These are phyloP conservation scores for Agrilus planipennis DNA, from an alignment of 1,140 invertebrate species.

Conservation along the genomic window DNA sequence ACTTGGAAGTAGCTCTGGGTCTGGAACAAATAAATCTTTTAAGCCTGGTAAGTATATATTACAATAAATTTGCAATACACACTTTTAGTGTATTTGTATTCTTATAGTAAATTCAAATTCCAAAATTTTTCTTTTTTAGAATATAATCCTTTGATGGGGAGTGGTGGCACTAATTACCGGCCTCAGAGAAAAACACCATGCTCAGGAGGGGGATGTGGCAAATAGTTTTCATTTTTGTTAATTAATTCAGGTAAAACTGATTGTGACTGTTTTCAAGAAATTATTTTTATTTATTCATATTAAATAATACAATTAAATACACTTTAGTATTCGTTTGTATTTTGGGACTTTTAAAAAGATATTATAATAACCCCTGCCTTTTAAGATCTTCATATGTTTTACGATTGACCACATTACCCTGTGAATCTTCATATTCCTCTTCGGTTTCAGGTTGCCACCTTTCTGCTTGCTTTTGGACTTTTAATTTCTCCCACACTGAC, in stretches of 20 bases:
- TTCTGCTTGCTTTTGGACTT: constrained; percentile 87
- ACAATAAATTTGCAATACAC: constrained; percentile 1
- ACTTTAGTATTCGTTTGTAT: neutral
- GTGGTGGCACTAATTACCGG: constrained; percentile 30
- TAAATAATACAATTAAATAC: too few relatives aligned
- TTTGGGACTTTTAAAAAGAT: constrained; percentile 5
- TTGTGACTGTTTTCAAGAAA: neutral
- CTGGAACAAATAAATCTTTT: constrained; percentile 18
- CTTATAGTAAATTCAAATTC: too few relatives aligned
- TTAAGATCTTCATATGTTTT: constrained; percentile 99
- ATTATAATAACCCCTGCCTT: constrained; percentile 87
- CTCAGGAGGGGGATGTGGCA: constrained; percentile 36
- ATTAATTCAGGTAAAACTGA: constrained; percentile 2
- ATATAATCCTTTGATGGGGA: constrained; percentile 40
- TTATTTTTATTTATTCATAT: neutral
- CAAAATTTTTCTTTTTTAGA: constrained; percentile 28
- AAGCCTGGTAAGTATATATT: constrained; percentile 18
- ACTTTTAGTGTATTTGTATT: neutral
- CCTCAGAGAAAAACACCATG: constrained; percentile 36
- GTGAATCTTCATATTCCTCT: constrained; percentile 98
- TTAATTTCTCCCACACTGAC: constrained; percentile 93
- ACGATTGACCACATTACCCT: constrained; percentile 96
- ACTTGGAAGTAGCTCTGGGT: constrained; percentile 13
- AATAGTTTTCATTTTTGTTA: constrained; percentile 18
- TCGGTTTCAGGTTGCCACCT: constrained; percentile 94